Evolutionary conservation across 2,888 invertebrate species (phyloP).

Genomic region (Apodemia zela): DNA sequence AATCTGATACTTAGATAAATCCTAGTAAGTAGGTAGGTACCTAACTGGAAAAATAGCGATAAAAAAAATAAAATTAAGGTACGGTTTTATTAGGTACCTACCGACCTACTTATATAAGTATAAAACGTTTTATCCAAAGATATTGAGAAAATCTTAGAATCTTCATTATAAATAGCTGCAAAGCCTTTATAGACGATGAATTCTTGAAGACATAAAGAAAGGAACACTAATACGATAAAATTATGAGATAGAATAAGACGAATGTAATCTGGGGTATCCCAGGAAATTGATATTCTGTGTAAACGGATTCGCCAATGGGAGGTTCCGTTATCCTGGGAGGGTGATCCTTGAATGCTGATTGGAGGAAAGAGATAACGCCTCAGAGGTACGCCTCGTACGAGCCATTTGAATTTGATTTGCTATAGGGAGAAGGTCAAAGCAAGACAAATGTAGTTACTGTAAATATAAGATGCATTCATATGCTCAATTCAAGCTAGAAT

Average conservation of each 20-base stretch:
- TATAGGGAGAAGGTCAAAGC: conserved; percentile 46
- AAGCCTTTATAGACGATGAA: too few relatives aligned
- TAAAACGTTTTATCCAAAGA: too few relatives aligned
- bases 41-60: too few relatives aligned
- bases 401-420: conserved; percentile 67
- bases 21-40: too few relatives aligned
- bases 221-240: conserved; percentile 28
- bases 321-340: conserved; percentile 61
- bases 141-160: too few relatives aligned
- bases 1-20: too few relatives aligned
- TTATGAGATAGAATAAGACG: conserved; percentile 49
- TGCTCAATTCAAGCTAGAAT: neutral
- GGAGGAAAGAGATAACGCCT: conserved; percentile 67
- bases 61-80: too few relatives aligned
- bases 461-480: conserved; percentile 8
- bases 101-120: too few relatives aligned
- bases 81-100: too few relatives aligned
- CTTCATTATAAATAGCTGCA: too few relatives aligned
- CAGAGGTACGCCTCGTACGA: conserved; percentile 56
- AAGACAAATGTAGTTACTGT: conserved; percentile 12
- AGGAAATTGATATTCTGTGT: conserved; percentile 52
- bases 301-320: conserved; percentile 52
- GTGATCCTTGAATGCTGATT: conserved; percentile 64
- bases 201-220: conserved; percentile 34
- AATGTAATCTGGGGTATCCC: conserved; percentile 48